These are phyloP conservation scores for Glaucidium brasilianum DNA, from an alignment of 2,113 vertebrate species.

Conservation along the genomic window DNA sequence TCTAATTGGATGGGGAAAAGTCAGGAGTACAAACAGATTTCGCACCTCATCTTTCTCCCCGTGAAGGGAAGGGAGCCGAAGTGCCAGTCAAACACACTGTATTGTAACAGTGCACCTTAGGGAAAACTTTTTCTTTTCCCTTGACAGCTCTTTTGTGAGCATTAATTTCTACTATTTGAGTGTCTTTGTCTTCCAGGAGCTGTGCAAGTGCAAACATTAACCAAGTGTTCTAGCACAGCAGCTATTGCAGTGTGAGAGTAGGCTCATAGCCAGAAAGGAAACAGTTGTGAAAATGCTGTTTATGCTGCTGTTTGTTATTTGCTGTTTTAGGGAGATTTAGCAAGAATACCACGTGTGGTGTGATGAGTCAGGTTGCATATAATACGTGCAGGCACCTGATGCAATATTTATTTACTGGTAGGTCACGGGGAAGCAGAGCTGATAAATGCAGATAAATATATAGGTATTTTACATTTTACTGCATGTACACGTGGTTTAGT, in stretches of 20 bases:
- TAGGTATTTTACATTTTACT: background rate
- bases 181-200: background rate
- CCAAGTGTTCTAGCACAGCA: background rate
- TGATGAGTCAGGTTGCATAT: background rate
- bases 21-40: background rate
- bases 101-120: background rate
- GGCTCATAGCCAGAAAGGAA: background rate
- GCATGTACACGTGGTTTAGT: background rate
- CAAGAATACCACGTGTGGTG: background rate
- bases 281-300: background rate
- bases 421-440: background rate
- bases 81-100: background rate
- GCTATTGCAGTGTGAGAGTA: background rate
- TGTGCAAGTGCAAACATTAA: constrained; percentile 5
- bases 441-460: background rate
- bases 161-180: background rate
- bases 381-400: background rate
- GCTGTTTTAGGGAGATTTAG: constrained; percentile 12
- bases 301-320: background rate
- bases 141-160: constrained; percentile 2
- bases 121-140: constrained; percentile 9
- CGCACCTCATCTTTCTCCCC: background rate
- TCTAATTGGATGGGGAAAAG: background rate
- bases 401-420: background rate
- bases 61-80: background rate